Base-by-base conservation (phyloP, 2,888 invertebrate genomes). In the Drosophila pseudotakahashii region DNA sequence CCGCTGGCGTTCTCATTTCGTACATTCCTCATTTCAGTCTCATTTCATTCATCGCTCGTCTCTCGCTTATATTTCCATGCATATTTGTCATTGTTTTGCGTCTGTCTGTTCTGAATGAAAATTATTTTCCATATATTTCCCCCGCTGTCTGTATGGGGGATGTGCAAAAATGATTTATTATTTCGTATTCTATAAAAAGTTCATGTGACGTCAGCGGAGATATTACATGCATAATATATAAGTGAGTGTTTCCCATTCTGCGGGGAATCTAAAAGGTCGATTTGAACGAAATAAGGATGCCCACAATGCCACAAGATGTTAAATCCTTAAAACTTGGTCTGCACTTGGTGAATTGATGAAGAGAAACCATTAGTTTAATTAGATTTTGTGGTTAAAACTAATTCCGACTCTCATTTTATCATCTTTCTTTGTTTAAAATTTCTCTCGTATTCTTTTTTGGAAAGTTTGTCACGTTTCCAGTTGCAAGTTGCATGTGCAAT, bases 71-170 rank as follows among this genome's bases (percentile, higher is more conserved):
- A 42, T 61, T 53, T 71, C 48, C 75, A 75, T 67, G 71, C 66
- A 52, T 77, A 70, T 73, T 69, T 74, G 73, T 75, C 73, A 78
- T 76, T 64, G 57, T 69, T 61, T 66, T 37, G 66, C 57, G 42
- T 57, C 57, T 66, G 47, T 55, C 48, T 41, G 45, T 45, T 75
- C 62, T 74, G 71, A 74, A 64, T 70, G 53, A 53, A 73, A 44
- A 39, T 45, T 52, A 44, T 63, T 58, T 53, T 60, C 26, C 48
- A 48, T 11, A 39, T 57, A 13, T 60, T 37, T 39, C 11, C 47
- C 34, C 47, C 34, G 16, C 39, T 47, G 53, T 16, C 37, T 47
- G 47, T 30, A 9, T 32, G 23, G 23, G 34, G 19, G 26, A 45
- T 62, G 62, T 60, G 62, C 60, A 60, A 60, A 63, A 60, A 48